Conservation (phyloP, 2,797 vertebrate genomes). For the Anableps anableps region DNA sequence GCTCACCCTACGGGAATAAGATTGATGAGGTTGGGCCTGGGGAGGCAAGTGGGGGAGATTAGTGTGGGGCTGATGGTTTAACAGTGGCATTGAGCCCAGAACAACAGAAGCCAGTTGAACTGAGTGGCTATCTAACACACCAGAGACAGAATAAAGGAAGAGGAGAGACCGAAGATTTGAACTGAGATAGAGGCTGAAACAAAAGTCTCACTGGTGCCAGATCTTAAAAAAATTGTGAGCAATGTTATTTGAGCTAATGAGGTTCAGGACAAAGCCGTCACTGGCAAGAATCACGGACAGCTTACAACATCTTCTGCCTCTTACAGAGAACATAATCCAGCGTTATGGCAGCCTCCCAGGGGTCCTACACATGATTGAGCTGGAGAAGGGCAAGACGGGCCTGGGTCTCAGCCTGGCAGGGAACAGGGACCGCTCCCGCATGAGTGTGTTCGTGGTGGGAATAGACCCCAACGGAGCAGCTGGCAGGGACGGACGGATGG, state of each 20-base stretch:
- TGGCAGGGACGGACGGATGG: conserved; percentile 89
- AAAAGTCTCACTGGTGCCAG: conserved; percentile 5
- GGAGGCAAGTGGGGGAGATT: conserved; percentile 77
- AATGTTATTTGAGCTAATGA: not conserved
- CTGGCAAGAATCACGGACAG: conserved; percentile 19
- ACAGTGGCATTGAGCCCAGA: conserved; percentile 76
- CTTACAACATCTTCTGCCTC: conserved; percentile 41
- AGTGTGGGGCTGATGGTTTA: conserved; percentile 75
- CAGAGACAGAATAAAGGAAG: conserved; percentile 58
- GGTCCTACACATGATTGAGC: conserved; percentile 90
- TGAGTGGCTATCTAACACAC: conserved; percentile 63
- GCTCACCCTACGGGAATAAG: conserved; percentile 64
- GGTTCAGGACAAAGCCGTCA: conserved; percentile 2
- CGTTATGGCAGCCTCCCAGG: conserved; percentile 90
- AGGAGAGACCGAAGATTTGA: conserved; percentile 34
- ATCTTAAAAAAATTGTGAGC: conserved; percentile 5
- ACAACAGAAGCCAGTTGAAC: conserved; percentile 67
- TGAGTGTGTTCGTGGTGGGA: conserved; percentile 97
- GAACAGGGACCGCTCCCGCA: conserved; percentile 93
- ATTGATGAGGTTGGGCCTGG: conserved; percentile 73
- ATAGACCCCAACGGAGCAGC: conserved; percentile 94
- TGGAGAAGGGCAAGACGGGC: conserved; percentile 94
- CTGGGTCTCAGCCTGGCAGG: conserved; percentile 97
- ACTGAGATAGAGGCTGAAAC: conserved; percentile 36
- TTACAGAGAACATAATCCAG: conserved; percentile 86